A percentile compares a stretch with the other conserved stretches of the same genome.
Evolutionary conservation across 2,888 invertebrate genomes (phyloP).

Genomic region (Flexamia atlantica): DNA sequence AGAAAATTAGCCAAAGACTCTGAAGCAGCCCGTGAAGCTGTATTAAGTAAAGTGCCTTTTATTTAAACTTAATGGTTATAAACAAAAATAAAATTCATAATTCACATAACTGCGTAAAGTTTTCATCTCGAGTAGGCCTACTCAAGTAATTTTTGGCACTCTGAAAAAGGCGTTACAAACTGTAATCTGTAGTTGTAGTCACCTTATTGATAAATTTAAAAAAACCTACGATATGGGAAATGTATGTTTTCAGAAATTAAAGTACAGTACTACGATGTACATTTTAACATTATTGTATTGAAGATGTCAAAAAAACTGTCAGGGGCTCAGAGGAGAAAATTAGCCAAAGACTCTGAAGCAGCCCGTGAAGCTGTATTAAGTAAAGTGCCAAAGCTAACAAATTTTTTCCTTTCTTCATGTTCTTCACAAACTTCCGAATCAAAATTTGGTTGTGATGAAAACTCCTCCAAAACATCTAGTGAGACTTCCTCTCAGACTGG

Average conservation of each 20-base stretch:
- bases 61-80: no score
- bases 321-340: slow-evolving; percentile 37
- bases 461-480: slow-evolving; percentile 10
- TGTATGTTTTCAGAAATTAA: neutral
- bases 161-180: neutral
- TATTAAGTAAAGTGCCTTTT: slow-evolving; percentile 48
- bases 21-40: slow-evolving; percentile 8
- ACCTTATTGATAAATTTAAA: neutral
- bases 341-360: slow-evolving; percentile 14
- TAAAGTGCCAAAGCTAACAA: slow-evolving; percentile 47
- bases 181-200: neutral
- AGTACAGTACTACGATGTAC: neutral
- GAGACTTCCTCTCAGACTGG: slow-evolving; percentile 5
- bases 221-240: neutral
- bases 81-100: no score
- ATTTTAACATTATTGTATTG: neutral
- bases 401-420: slow-evolving; percentile 20
- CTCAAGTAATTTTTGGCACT: neutral
- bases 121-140: no score
- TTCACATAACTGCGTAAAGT: no score
- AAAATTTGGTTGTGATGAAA: neutral
- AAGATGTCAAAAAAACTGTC: slow-evolving; percentile 47
- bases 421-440: neutral
- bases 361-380: slow-evolving; percentile 4
- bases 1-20: slow-evolving; percentile 14